Evolutionary conservation across 2,797 vertebrate species (phyloP), one percentile per base, ranked within the genome.

Genomic region (Diplodus sargus): DNA sequence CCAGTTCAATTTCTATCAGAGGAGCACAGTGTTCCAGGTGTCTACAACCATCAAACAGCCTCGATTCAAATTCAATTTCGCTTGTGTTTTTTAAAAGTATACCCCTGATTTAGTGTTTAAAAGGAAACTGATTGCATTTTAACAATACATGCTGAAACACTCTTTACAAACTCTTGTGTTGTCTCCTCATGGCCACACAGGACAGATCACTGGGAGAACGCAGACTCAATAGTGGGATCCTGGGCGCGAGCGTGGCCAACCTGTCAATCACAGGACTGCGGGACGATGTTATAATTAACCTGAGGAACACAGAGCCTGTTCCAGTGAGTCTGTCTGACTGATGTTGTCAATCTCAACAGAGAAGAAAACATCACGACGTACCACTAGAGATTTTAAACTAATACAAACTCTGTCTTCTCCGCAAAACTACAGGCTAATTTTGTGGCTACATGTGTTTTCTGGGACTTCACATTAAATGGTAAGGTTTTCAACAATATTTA

Each of bases 1-100:
- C 73, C 97, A 97, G 91, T 99, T 99, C 93, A 97, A 96, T 87
- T 99, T 97, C 91, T 99, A 97, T 90, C 97, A 97, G 94, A 97
- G 95, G 79, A 94, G 94, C 86, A 93, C 95, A n/a, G 89, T 98
- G 39, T 99, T 98, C 88, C 95, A 97, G 97, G 98, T 99, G 47
- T 17, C 2, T 48, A 78, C 20, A 42, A 7, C 18, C 3, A 68
- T 45, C 56, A 25, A 1, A 52, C 15, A 10, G 59, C 13, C n/a
- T 14, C 18, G 4, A 71, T 51, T 66, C 34, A 52, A 45, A 64
- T 4, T 2, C 2, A 1, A 11, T 39, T 25, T 39, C 34, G 34
- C 34, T 39, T 39, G 9, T 10, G 34, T 39, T 39, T 52, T 25
- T 4, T n/a, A 4, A 30, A 48, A 4, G n/a, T 4, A 54, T 14